Conservation (phyloP, 2,797 vertebrate species). For the Ispidina picta region DNA sequence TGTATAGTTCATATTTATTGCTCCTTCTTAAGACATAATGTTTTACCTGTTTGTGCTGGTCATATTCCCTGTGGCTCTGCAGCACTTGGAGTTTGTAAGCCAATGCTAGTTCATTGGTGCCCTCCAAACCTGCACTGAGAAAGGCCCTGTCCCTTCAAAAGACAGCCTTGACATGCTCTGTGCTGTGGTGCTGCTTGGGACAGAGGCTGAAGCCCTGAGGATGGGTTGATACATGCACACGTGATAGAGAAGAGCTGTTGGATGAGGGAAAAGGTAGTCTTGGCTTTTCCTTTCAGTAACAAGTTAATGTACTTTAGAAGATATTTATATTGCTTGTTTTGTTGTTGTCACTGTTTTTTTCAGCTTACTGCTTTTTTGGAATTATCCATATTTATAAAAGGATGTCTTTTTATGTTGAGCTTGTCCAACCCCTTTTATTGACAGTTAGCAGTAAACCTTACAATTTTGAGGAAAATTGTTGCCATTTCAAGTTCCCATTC, state of each 20-base stretch:
- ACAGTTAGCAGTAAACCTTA: not conserved
- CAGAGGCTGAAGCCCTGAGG: not conserved
- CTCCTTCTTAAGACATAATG: not conserved
- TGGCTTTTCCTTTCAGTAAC: not conserved
- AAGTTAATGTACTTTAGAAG: not conserved
- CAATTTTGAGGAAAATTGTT: not conserved
- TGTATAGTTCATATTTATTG: not conserved
- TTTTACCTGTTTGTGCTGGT: not conserved
- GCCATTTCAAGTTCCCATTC: not conserved
- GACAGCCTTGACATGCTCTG: rapidly evolving
- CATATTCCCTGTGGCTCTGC: not conserved
- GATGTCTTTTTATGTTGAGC: not conserved
- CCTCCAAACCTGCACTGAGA: not conserved
- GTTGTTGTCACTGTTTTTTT: not conserved
- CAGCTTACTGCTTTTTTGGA: not conserved
- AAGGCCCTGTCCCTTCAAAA: rapidly evolving
- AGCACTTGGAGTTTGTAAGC: not conserved
- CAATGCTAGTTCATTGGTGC: not conserved
- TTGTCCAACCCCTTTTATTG: not conserved
- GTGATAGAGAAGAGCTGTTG: not conserved
- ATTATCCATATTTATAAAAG: not conserved
- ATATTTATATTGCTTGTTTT: not conserved
- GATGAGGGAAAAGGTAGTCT: not conserved
- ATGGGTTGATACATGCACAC: rapidly evolving
- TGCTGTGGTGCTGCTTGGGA: not conserved